Percentiles rank a stretch among this genome's conserved stretches.
These are phyloP conservation scores for Triops longicaudatus DNA, from an alignment of 1,140 invertebrate genomes.

Conservation along the genomic window DNA sequence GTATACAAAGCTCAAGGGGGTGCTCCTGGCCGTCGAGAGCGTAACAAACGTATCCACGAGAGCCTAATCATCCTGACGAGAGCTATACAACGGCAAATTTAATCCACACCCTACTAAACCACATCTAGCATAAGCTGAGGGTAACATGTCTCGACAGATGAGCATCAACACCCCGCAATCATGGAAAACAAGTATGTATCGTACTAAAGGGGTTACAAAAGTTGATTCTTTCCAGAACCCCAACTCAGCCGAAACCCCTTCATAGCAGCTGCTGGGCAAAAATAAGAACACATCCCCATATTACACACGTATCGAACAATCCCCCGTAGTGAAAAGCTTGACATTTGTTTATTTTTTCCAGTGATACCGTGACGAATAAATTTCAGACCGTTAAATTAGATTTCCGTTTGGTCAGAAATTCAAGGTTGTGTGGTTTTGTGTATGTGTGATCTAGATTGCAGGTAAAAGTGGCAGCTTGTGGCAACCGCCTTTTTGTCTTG, in stretches of 20 bases:
- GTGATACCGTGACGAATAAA: no score
- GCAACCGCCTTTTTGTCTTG: not conserved
- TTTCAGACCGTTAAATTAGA: no score
- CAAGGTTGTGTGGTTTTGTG: no score
- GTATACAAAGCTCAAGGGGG: not conserved
- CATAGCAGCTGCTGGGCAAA: no score
- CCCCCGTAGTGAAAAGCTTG: no score
- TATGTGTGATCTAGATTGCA: conserved; percentile 8
- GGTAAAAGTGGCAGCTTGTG: not conserved
- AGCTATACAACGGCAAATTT: not conserved
- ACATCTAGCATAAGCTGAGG: not conserved
- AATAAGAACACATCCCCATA: no score
- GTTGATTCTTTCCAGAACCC: not conserved
- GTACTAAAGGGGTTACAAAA: not conserved
- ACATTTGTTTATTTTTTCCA: no score
- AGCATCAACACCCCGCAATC: conserved; percentile 14
- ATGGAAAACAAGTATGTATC: not conserved
- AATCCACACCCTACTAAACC: not conserved
- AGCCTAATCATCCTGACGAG: conserved; percentile 6
- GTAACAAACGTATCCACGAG: not conserved
- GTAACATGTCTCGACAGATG: not conserved
- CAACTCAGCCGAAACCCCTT: not conserved
- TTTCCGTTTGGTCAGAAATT: no score
- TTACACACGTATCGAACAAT: no score
- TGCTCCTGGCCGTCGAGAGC: not conserved